These are phyloP conservation scores for Nesoenas mayeri DNA, from an alignment of 2,113 vertebrate species.

Conservation along the genomic window DNA sequence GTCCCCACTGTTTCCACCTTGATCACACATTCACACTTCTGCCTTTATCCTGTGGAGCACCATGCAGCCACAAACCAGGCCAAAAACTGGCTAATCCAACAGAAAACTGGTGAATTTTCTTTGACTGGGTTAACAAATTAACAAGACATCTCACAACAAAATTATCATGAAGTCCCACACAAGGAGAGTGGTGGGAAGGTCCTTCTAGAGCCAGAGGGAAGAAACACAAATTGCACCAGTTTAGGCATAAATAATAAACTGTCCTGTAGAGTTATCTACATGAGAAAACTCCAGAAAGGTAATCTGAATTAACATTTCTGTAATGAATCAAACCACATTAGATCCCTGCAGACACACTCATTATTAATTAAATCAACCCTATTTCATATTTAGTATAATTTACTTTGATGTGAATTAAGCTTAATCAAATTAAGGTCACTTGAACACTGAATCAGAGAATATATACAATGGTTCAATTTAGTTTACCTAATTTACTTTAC, in stretches of 20 bases:
- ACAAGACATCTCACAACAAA: not conserved
- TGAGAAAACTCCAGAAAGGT: not conserved
- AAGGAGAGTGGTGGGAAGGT: not conserved
- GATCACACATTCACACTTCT: not conserved
- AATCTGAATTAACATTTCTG: conserved; percentile 52
- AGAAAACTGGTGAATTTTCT: not conserved
- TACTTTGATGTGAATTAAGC: conserved; percentile 51
- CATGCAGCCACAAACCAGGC: not conserved
- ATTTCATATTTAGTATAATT: conserved; percentile 49
- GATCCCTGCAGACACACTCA: conserved; percentile 52
- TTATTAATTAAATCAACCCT: conserved; percentile 66
- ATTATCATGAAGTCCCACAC: not conserved
- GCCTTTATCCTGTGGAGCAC: not conserved
- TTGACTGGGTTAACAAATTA: not conserved
- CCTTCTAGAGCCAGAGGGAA: not conserved
- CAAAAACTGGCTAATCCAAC: not conserved
- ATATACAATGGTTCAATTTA: conserved; percentile 21
- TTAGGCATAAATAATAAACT: not conserved
- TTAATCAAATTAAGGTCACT: conserved; percentile 62
- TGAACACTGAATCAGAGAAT: not conserved
- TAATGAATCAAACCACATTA: conserved; percentile 50
- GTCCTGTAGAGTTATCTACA: not conserved
- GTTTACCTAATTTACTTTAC: conserved; percentile 43
- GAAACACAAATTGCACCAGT: not conserved
- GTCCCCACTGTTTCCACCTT: not conserved